phyloP scores from a whole-genome alignment of 1,140 invertebrate species.

The Drosophila pallidifrons region DNA sequence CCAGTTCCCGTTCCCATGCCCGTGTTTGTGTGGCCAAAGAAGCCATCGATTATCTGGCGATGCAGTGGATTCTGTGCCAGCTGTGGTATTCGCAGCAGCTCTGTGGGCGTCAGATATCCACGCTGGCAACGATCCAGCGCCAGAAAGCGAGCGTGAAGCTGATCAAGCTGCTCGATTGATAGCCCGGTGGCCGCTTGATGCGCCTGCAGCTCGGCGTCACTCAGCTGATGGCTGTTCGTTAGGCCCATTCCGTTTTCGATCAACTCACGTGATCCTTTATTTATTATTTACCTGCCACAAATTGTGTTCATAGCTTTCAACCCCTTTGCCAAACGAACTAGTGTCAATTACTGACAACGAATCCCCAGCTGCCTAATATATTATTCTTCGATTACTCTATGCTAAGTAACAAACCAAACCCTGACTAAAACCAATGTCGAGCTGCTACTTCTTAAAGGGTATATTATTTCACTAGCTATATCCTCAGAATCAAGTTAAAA shows the following conservation, averaged over 20 bases:
- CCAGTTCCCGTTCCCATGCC: not conserved
- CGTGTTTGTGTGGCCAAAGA: conserved; percentile 31
- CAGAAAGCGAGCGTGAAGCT: conserved; percentile 48
- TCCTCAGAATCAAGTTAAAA: no score
- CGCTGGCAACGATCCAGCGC: conserved; percentile 49
- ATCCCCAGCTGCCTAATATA: not conserved
- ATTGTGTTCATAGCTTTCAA: conserved; percentile 1
- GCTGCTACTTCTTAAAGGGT: no score
- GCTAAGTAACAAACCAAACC: no score
- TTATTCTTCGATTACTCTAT: no score
- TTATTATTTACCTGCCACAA: not conserved
- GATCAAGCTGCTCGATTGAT: conserved; percentile 44
- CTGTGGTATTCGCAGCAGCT: conserved; percentile 65
- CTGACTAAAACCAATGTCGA: no score
- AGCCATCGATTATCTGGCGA: conserved; percentile 59
- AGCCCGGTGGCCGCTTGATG: conserved; percentile 33
- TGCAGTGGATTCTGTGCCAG: conserved; percentile 55
- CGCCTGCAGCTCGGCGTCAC: conserved; percentile 14
- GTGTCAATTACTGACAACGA: conserved; percentile 5
- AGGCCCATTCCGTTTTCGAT: conserved; percentile 16
- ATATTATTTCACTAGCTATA: no score
- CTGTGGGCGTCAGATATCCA: conserved; percentile 63
- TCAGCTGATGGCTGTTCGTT: conserved; percentile 33
- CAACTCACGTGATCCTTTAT: not conserved
- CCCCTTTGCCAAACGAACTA: not conserved